These are phyloP conservation scores for Argyrosomus japonicus DNA, from an alignment of 2,113 vertebrate species.

Conservation along the genomic window DNA sequence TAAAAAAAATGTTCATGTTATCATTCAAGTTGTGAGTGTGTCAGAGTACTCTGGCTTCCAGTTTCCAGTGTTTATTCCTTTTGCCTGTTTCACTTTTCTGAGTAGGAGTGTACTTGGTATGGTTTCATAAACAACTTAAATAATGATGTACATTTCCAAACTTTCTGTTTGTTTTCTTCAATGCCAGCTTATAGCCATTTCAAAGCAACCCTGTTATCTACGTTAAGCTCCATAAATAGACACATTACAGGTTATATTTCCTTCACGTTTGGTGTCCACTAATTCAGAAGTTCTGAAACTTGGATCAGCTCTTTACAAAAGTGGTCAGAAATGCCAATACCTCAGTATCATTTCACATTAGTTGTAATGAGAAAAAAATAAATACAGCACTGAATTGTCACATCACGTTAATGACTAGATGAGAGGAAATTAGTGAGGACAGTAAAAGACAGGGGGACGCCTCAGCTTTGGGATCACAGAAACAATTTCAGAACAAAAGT, in stretches of 20 bases:
- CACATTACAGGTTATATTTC: constrained; percentile 18
- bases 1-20: constrained; percentile 45
- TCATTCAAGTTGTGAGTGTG: constrained; percentile 36
- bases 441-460: neutral
- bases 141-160: neutral
- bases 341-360: constrained; percentile 57
- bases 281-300: constrained; percentile 22
- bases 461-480: constrained; percentile 9
- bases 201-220: constrained; percentile 51
- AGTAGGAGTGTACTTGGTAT: neutral
- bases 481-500: constrained; percentile 37
- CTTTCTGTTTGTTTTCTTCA: constrained; percentile 7
- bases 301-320: constrained; percentile 37
- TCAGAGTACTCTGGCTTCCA: constrained; percentile 28
- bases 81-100: neutral
- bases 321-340: constrained; percentile 38
- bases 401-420: constrained; percentile 43
- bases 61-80: constrained; percentile 28
- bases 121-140: constrained; percentile 7
- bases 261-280: constrained; percentile 11
- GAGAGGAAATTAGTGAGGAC: constrained; percentile 15
- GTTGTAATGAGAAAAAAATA: constrained; percentile 27
- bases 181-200: constrained; percentile 6
- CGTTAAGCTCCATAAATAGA: constrained; percentile 64
- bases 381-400: constrained; percentile 53